Percentiles rank a stretch among this genome's conserved stretches.
phyloP scores from a whole-genome alignment of 2,888 invertebrate genomes.

The Scrobipalpa costella region DNA sequence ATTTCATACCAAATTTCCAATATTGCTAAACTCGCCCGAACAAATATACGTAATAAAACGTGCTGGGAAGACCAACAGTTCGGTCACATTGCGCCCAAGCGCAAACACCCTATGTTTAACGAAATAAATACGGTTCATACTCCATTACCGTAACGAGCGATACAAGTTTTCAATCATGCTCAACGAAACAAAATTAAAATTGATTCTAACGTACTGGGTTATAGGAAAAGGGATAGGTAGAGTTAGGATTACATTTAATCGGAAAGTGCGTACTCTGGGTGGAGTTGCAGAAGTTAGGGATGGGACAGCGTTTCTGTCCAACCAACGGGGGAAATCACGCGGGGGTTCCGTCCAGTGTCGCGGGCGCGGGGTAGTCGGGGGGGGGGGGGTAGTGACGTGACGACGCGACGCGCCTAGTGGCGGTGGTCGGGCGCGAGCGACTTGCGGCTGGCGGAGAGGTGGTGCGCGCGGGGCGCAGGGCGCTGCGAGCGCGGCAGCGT shows the following conservation, averaged over 20 bases:
- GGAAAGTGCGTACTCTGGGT: constrained; percentile 15
- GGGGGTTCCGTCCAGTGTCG: constrained; percentile 7
- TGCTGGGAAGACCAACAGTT: not conserved
- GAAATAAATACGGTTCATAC: constrained; percentile 1
- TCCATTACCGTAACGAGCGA: constrained; percentile 12
- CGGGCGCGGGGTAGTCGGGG: constrained; percentile 26
- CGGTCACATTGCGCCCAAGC: constrained; percentile 19
- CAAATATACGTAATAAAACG: not conserved
- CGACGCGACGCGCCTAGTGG: constrained; percentile 61
- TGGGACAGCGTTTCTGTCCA: constrained; percentile 1
- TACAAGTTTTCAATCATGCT: constrained; percentile 8
- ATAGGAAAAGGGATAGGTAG: constrained; percentile 25
- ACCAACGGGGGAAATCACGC: not conserved
- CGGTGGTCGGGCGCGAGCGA: constrained; percentile 78
- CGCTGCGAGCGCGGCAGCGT: constrained; percentile 74
- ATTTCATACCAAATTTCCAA: not conserved
- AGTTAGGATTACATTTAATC: constrained; percentile 7
- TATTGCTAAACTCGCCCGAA: not conserved
- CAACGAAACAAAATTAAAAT: constrained; percentile 2
- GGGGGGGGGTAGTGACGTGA: constrained; percentile 33
- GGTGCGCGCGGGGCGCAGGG: constrained; percentile 69
- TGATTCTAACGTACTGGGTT: constrained; percentile 7
- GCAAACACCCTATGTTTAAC: constrained; percentile 29
- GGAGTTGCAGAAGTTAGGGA: not conserved
- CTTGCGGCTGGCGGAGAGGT: constrained; percentile 79